A percentile compares a stretch with the other conserved stretches of the same genome.
Conservation (phyloP, 2,888 invertebrate species). For the Amorpha juglandis region DNA sequence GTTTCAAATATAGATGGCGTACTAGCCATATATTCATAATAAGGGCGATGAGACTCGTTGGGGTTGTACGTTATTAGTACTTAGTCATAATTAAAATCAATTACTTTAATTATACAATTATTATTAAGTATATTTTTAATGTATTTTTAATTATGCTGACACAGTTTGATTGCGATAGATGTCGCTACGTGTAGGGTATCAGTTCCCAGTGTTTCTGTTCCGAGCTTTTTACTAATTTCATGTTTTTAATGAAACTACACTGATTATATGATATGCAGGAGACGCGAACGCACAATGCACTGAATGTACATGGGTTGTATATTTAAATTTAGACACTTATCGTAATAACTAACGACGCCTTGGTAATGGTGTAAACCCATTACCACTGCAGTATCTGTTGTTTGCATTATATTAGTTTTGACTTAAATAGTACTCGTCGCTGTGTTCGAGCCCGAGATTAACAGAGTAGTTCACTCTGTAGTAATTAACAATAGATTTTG, state of each 20-base stretch:
- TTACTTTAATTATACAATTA: too few species aligned
- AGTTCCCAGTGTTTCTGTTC: neutral
- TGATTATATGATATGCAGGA: neutral
- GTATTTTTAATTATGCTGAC: neutral
- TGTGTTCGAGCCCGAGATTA: constrained; percentile 57
- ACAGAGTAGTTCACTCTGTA: constrained; percentile 58
- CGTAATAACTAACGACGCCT: constrained; percentile 49
- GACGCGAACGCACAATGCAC: constrained; percentile 18
- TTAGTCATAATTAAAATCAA: too few species aligned
- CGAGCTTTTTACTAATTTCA: neutral
- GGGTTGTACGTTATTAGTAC: too few species aligned
- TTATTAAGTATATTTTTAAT: too few species aligned
- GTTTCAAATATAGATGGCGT: neutral
- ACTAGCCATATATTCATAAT: neutral
- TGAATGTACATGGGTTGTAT: constrained; percentile 22
- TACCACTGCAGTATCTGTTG: constrained; percentile 54
- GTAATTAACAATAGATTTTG: constrained; percentile 70
- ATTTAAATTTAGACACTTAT: constrained; percentile 40
- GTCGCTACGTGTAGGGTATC: neutral
- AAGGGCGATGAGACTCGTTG: neutral
- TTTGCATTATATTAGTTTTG: constrained; percentile 47
- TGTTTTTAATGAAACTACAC: neutral
- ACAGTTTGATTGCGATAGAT: neutral
- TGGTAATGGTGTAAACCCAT: constrained; percentile 51
- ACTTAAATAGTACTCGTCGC: constrained; percentile 46